Evolutionary conservation across 2,797 vertebrate genomes (phyloP).

Genomic region (Bradypodion ventrale): DNA sequence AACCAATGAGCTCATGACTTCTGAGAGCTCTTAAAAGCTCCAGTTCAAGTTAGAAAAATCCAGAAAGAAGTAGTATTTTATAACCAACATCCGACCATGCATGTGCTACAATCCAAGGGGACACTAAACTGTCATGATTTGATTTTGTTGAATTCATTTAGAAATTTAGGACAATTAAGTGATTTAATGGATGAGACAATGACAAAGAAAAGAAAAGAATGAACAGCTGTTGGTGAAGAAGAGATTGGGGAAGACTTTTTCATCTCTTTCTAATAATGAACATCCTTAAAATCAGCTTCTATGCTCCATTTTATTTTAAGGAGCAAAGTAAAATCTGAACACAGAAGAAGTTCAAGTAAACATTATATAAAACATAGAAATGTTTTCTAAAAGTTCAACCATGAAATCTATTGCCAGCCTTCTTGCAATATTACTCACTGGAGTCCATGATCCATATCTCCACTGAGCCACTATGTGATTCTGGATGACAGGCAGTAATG

Average conservation of each 20-base stretch:
- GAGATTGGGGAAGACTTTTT: not conserved
- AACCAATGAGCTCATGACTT: too few species aligned
- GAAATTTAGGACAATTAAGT: not conserved
- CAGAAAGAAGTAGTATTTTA: not conserved
- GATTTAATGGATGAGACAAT: not conserved
- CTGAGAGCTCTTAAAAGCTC: not conserved
- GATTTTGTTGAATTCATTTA: not conserved
- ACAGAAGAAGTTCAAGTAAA: not conserved
- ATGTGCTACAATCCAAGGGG: not conserved
- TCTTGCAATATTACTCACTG: slow-evolving; percentile 78
- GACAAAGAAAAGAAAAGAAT: not conserved
- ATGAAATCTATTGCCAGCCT: not conserved
- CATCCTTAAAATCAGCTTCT: not conserved
- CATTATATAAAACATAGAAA: not conserved
- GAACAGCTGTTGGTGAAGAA: not conserved
- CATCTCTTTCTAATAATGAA: not conserved
- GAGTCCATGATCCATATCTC: slow-evolving; percentile 96
- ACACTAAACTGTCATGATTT: not conserved
- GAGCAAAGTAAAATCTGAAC: not conserved
- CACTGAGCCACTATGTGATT: slow-evolving; percentile 83
- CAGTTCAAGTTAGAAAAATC: not conserved
- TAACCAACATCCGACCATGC: not conserved
- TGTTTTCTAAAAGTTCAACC: not conserved
- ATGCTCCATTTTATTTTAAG: not conserved
- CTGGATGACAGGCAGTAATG: slow-evolving; percentile 76